Conservation (phyloP, 2,797 vertebrate species). For the Poecilia wingei region DNA sequence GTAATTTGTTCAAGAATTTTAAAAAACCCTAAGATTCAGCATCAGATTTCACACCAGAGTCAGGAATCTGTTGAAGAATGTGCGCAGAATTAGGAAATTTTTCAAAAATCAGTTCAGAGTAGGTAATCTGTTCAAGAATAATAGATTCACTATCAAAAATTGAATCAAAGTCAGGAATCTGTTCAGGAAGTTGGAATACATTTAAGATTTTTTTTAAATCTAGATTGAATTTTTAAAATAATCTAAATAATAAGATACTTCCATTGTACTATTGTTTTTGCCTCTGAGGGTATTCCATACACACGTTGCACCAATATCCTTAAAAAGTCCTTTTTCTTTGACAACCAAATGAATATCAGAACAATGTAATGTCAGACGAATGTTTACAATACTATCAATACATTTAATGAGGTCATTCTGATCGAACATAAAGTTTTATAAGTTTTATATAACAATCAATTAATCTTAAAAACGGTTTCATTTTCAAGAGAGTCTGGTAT, state of each 20-base stretch:
- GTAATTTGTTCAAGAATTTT: background rate
- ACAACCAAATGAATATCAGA: background rate
- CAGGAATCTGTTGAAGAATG: background rate
- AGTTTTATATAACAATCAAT: no score
- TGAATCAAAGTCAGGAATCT: background rate
- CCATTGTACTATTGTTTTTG: background rate
- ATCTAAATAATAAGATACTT: background rate
- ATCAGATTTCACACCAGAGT: background rate
- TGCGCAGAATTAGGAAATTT: background rate
- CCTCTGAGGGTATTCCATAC: background rate
- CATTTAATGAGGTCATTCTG: background rate
- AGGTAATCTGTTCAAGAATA: background rate
- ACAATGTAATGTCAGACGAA: background rate
- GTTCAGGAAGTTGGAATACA: background rate
- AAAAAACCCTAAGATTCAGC: background rate
- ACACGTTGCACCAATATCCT: background rate
- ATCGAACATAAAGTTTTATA: background rate
- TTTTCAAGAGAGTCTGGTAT: constrained; percentile 3
- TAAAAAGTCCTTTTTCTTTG: background rate
- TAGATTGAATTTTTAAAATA: background rate
- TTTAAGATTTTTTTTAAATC: background rate
- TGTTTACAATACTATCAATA: background rate
- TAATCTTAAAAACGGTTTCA: background rate
- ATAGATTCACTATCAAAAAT: background rate
- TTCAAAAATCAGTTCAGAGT: background rate